A percentile compares a stretch with the other conserved stretches of the same genome.
Conservation (phyloP, 1,140 invertebrate species). For the Brachionus koreanus region DNA sequence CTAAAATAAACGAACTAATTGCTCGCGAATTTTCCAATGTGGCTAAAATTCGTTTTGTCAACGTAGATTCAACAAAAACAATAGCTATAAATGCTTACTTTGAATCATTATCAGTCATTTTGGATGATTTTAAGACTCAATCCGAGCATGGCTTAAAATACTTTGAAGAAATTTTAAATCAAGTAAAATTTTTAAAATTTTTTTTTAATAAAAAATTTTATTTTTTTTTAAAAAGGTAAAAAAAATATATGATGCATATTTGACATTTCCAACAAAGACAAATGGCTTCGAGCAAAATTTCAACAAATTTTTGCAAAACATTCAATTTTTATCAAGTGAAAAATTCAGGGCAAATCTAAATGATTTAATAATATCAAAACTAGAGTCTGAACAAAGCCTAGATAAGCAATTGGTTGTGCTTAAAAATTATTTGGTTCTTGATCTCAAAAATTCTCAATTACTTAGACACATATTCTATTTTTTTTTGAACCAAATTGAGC, state of each 20-base stretch:
- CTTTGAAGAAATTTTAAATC: neutral
- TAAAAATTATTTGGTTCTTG: neutral
- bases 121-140: neutral
- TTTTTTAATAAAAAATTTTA: neutral
- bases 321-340: neutral
- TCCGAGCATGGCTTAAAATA: neutral
- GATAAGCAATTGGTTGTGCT: neutral
- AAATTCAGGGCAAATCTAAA: neutral
- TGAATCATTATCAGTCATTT: neutral
- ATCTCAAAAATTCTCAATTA: neutral
- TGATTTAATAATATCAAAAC: neutral
- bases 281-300: neutral
- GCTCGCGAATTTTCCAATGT: neutral
- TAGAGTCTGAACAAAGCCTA: neutral
- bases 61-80: neutral
- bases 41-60: neutral
- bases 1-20: constrained; percentile 10
- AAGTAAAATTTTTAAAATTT: neutral
- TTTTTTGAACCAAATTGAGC: neutral
- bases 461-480: neutral
- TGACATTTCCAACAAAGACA: neutral
- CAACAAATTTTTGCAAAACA: neutral
- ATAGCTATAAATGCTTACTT: neutral
- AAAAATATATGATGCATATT: neutral
- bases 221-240: neutral